Conservation (phyloP, 1,140 invertebrate genomes). For the Epicauta chinensis region DNA sequence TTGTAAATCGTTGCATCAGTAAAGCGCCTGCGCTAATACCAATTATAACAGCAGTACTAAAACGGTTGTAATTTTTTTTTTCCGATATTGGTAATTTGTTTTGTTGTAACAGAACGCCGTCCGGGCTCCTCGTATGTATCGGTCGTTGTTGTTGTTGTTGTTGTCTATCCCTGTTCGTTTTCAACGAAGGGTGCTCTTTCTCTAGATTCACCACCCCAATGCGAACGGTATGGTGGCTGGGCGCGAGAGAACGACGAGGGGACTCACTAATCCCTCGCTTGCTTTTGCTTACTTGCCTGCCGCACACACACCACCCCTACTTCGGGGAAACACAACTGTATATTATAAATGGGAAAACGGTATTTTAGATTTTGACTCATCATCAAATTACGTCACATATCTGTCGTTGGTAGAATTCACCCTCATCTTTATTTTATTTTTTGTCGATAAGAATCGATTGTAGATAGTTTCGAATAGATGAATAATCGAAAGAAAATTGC, state of each 20-base stretch:
- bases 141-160: background rate
- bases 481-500: no score
- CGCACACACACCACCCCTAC: constrained; percentile 6
- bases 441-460: no score
- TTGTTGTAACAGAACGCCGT: background rate
- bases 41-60: no score
- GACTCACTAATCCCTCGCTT: constrained; percentile 15
- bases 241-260: background rate
- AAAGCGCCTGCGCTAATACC: no score
- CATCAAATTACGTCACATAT: constrained; percentile 17
- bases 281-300: constrained; percentile 6
- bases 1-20: no score
- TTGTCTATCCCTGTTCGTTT: background rate
- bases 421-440: no score
- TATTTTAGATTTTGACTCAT: constrained; percentile 26
- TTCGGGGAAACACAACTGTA: constrained; percentile 12
- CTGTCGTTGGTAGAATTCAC: background rate
- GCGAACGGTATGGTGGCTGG: no score
- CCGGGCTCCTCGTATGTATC: constrained; percentile 7
- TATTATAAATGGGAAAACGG: constrained; percentile 16
- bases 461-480: no score
- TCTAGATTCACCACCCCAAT: constrained; percentile 20
- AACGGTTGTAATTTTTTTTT: no score
- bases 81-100: no score
- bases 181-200: constrained; percentile 9